phyloP scores from a whole-genome alignment of 2,888 invertebrate species.

The Formica aserva region DNA sequence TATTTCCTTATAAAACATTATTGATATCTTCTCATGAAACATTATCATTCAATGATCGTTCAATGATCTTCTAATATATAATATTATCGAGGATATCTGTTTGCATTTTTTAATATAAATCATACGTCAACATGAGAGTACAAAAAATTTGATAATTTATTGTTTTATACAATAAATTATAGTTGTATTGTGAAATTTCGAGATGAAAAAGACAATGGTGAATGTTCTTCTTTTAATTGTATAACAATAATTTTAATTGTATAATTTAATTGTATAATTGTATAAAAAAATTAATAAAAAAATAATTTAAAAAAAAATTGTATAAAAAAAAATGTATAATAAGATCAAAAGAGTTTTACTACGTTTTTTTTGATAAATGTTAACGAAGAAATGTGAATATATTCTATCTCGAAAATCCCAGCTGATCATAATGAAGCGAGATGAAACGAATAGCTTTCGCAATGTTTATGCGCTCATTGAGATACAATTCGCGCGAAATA shows the following conservation, averaged over 20 bases:
- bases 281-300: too few species aligned
- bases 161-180: too few species aligned
- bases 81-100: not conserved
- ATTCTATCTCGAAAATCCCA: not conserved
- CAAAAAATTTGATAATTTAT: not conserved
- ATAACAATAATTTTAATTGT: too few species aligned
- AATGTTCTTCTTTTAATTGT: not conserved
- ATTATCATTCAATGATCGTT: not conserved
- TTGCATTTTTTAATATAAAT: not conserved
- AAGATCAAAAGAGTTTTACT: not conserved
- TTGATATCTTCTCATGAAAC: too few species aligned
- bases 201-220: not conserved
- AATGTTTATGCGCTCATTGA: constrained; percentile 26
- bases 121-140: too few species aligned
- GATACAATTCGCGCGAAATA: constrained; percentile 35
- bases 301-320: too few species aligned
- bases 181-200: not conserved
- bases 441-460: constrained; percentile 5
- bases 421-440: not conserved
- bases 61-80: constrained; percentile 8
- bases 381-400: not conserved
- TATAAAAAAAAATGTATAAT: too few species aligned
- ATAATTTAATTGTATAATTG: too few species aligned
- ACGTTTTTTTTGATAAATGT: not conserved
- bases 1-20: not conserved